These are phyloP conservation scores for Knipowitschia caucasica DNA, from an alignment of 2,797 vertebrate genomes.

Conservation along the genomic window DNA sequence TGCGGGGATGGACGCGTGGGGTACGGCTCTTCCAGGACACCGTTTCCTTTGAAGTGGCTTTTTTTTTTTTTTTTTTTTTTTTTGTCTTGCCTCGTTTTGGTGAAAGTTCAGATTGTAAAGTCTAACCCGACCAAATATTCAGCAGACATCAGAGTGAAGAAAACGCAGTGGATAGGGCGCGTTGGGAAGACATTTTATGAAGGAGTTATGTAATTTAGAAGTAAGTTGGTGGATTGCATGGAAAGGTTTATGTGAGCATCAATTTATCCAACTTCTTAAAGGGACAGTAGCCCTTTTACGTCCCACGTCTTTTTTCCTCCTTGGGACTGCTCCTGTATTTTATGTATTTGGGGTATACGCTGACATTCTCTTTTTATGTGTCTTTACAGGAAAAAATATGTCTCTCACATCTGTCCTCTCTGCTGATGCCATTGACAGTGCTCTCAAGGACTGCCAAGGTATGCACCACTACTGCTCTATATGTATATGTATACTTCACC, in stretches of 20 bases:
- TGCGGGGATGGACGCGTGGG: not conserved
- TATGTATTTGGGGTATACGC: conserved; percentile 56
- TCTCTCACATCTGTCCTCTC: conserved; percentile 89
- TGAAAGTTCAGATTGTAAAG: not conserved
- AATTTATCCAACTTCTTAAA: not conserved
- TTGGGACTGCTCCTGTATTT: conserved; percentile 6
- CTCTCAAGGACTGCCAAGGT: conserved; percentile 98
- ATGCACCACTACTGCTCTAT: conserved; percentile 36
- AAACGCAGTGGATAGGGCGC: not conserved
- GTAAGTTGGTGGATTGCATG: not conserved
- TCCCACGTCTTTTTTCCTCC: conserved; percentile 13
- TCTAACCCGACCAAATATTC: not conserved
- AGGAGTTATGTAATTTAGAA: not conserved
- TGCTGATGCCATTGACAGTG: conserved; percentile 87
- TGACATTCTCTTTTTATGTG: conserved; percentile 40
- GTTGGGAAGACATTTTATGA: not conserved
- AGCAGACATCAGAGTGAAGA: conserved; percentile 20
- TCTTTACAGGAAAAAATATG: conserved; percentile 86
- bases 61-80: no score
- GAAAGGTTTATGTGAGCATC: not conserved
- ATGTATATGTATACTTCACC: not conserved
- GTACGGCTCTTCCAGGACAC: not conserved
- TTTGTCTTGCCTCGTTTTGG: not conserved
- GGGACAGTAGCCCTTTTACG: not conserved
- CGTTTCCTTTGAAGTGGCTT: no score